Evolutionary conservation across 2,797 vertebrate species (phyloP).

Genomic region (Harpagifer antarcticus): DNA sequence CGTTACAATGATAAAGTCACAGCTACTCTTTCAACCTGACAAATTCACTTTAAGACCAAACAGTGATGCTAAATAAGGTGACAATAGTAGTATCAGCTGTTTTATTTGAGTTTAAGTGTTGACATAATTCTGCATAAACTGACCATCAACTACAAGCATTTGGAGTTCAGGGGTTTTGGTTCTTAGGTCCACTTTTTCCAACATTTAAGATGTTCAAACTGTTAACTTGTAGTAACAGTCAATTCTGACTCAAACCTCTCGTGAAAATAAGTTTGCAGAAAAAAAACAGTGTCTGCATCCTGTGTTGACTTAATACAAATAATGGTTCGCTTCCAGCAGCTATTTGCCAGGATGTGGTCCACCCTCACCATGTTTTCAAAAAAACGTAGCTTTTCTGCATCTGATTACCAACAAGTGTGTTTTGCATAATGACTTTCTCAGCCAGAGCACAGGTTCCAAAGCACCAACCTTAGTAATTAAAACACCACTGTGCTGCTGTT

Average conservation of each 20-base stretch:
- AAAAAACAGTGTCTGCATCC: too few relatives aligned
- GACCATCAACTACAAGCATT: not conserved
- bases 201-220: not conserved
- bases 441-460: conserved; percentile 19
- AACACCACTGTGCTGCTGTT: conserved; percentile 25
- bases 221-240: too few relatives aligned
- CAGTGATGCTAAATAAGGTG: not conserved
- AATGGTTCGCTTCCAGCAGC: not conserved
- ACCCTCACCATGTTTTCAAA: not conserved
- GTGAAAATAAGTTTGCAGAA: not conserved
- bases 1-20: not conserved
- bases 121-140: too few relatives aligned
- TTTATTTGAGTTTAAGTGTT: too few relatives aligned
- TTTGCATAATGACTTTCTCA: conserved; percentile 16
- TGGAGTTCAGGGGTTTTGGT: conserved; percentile 1
- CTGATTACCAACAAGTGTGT: not conserved
- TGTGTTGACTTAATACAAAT: not conserved
- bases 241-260: not conserved
- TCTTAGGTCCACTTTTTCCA: not conserved
- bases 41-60: not conserved
- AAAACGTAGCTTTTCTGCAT: not conserved
- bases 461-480: conserved; percentile 22
- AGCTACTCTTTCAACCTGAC: not conserved
- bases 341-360: not conserved
- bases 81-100: not conserved